Conservation (phyloP, 1,140 invertebrate genomes). For the Harpegnathos saltator region DNA sequence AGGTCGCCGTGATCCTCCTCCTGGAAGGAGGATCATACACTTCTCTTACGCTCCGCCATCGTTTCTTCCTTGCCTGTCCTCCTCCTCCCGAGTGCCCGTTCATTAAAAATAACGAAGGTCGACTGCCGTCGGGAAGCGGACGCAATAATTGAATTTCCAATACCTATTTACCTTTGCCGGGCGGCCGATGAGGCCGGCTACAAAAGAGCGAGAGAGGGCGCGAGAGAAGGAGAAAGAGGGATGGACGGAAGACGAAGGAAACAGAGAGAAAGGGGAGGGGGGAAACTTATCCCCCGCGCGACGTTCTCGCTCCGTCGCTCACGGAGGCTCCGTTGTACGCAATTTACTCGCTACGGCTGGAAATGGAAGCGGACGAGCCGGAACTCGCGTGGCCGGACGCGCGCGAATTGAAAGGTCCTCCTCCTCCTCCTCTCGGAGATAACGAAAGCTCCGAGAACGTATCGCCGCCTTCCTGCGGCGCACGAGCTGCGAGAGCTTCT, state of each 20-base stretch:
- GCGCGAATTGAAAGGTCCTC: not conserved
- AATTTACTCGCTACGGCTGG: constrained; percentile 53
- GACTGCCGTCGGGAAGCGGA: constrained; percentile 48
- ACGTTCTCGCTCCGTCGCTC: too few relatives aligned
- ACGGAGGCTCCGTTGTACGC: constrained; percentile 6
- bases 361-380: constrained; percentile 48
- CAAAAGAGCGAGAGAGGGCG: constrained; percentile 17
- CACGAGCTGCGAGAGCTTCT: constrained; percentile 63
- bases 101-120: constrained; percentile 76
- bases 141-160: constrained; percentile 74
- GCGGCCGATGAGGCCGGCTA: constrained; percentile 6
- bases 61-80: constrained; percentile 53
- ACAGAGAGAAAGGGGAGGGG: not conserved
- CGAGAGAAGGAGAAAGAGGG: not conserved
- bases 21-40: constrained; percentile 53
- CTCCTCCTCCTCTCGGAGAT: not conserved
- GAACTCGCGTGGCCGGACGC: not conserved
- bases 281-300: too few relatives aligned
- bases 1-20: constrained; percentile 33
- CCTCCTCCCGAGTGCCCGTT: constrained; percentile 64
- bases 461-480: constrained; percentile 26
- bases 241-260: not conserved
- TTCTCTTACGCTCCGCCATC: constrained; percentile 33
- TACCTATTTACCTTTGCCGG: constrained; percentile 73
- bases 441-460: constrained; percentile 44